Evolutionary conservation across 2,797 vertebrate genomes (phyloP).

Genomic region (Lepidocolaptes lacrymiger): DNA sequence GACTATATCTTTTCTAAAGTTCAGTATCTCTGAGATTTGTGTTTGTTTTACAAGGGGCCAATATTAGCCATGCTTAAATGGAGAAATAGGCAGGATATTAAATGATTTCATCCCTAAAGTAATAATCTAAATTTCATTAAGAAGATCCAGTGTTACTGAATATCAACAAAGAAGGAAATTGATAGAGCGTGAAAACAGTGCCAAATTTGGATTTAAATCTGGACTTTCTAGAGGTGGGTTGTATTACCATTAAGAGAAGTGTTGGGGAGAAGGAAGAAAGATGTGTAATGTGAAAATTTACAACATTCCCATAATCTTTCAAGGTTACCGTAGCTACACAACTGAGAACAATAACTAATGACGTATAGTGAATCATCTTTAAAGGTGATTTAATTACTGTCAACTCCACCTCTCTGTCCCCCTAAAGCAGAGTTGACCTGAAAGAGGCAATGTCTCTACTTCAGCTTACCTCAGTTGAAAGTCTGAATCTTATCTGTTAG

Average conservation of each 20-base stretch:
- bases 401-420: not conserved
- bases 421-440: not conserved
- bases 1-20: not conserved
- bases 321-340: not conserved
- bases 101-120: not conserved
- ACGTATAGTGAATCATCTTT: not conserved
- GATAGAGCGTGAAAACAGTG: not conserved
- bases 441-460: not conserved
- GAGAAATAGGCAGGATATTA: not conserved
- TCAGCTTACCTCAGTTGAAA: not conserved
- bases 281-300: not conserved
- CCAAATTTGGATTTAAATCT: not conserved
- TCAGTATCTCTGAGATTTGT: not conserved
- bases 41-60: not conserved
- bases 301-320: not conserved
- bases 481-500: fast-evolving
- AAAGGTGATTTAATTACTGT: not conserved
- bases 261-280: fast-evolving
- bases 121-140: not conserved
- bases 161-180: not conserved
- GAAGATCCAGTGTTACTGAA: not conserved
- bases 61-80: not conserved
- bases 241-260: not conserved
- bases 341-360: not conserved
- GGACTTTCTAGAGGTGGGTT: not conserved